Evolutionary conservation across 2,797 vertebrate genomes (phyloP), one percentile per base, ranked within the genome.

Genomic region (Liparis tanakae): DNA sequence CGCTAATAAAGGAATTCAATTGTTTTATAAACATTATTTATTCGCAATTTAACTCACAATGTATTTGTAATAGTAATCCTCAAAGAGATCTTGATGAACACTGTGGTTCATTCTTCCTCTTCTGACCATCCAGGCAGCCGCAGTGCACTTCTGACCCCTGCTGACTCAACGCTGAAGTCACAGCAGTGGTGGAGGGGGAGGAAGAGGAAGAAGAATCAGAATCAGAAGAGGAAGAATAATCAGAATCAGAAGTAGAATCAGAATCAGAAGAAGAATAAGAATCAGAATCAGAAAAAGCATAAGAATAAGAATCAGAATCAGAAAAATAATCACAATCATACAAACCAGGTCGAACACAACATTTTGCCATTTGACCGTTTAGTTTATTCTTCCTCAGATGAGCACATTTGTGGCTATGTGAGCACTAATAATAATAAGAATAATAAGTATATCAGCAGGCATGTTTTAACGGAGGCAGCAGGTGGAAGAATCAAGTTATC

Each of bases 331-430:
- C n/a, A n/a, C n/a, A n/a, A 0, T 25, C 34, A 48, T 10, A 41
- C 39, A 41, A 41, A 41, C 12, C 12, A 12, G 14, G 10, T 56
- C 33, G 63, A 55, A 72, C 10, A 43, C n/a, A 10, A 18, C 0
- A 58, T 67, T 67, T 69, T 77, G 53, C 67, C 59, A 44, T 85
- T 80, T 79, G 57, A 78, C 69, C 78, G 39, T 78, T 79, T 22
- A 74, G 12, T 91, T 88, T 90, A 91, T 90, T 91, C 44, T 83
- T 81, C 17, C 54, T 77, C 59, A 70, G 60, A 67, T 76, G 71
- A 85, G 86, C 88, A 88, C 74, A 71, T 82, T 82, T 85, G 84
- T 85, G 76, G 55, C 54, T 41, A 82, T 64, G 60, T 65, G 84
- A 85, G 77, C 72, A 30, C 25, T 30, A 71, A 76, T 57, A 63